These are phyloP conservation scores for Parnassius smintheus DNA, from an alignment of 2,888 invertebrate species.

Conservation along the genomic window DNA sequence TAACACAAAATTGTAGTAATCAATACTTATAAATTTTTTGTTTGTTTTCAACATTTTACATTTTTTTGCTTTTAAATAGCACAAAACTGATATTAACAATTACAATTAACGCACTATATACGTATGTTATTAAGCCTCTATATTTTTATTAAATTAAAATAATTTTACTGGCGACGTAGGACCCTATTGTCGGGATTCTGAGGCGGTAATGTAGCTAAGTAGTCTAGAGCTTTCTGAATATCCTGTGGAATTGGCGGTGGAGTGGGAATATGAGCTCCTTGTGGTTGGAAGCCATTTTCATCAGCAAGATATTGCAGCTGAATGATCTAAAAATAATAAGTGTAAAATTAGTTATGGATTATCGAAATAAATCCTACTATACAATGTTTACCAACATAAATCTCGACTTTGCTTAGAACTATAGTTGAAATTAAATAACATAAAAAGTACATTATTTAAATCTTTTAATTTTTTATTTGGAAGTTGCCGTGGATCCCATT, in stretches of 20 bases:
- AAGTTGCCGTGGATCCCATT: too few relatives aligned
- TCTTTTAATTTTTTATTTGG: too few relatives aligned
- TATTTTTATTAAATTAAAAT: neutral
- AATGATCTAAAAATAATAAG: slow-evolving; percentile 68
- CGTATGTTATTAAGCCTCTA: slow-evolving; percentile 15
- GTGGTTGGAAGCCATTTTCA: slow-evolving; percentile 87
- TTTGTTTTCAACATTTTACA: neutral
- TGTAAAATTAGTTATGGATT: too few relatives aligned
- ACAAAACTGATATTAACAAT: slow-evolving; percentile 15
- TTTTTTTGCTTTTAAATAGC: slow-evolving; percentile 9
- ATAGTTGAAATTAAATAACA: too few relatives aligned
- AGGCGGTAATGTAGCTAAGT: slow-evolving; percentile 83
- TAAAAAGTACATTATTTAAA: too few relatives aligned
- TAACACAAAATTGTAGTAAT: neutral
- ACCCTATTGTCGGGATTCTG: slow-evolving; percentile 47
- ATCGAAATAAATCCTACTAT: neutral
- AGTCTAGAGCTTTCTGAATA: slow-evolving; percentile 84
- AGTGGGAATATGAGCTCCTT: slow-evolving; percentile 83
- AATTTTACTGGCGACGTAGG: slow-evolving; percentile 14
- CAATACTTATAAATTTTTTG: neutral
- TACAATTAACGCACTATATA: slow-evolving; percentile 8
- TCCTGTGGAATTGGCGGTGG: slow-evolving; percentile 86
- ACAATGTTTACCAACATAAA: too few relatives aligned
- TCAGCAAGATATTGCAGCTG: slow-evolving; percentile 85
- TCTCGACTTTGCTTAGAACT: too few relatives aligned